Conservation (phyloP, 23 tunicate genomes). For the Oikopleura vanhoeffeni region DNA sequence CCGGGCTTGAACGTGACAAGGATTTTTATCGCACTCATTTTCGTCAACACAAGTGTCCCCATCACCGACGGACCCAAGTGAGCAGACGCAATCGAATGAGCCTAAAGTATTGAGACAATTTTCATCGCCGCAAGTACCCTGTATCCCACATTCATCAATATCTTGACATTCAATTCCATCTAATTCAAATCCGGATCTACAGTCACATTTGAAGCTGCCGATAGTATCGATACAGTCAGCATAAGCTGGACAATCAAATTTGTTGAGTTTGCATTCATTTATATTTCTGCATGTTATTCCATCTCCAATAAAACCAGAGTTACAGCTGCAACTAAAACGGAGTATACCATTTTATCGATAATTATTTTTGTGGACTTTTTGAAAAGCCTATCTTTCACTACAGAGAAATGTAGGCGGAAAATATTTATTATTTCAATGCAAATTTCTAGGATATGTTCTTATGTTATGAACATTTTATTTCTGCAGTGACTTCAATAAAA, state of each 20-base stretch:
- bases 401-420: too few species aligned
- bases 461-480: too few species aligned
- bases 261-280: background rate
- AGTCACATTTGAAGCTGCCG: background rate
- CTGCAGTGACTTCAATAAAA: too few species aligned
- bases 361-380: too few species aligned
- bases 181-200: background rate
- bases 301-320: conserved; percentile 26
- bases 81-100: background rate
- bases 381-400: too few species aligned
- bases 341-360: too few species aligned
- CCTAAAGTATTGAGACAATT: background rate
- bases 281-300: background rate
- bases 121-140: background rate
- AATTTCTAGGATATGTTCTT: too few species aligned
- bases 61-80: background rate
- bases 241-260: background rate
- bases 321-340: conserved; percentile 21
- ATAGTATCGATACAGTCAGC: background rate
- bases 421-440: too few species aligned
- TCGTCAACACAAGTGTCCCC: background rate
- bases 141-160: background rate
- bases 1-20: background rate
- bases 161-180: background rate
- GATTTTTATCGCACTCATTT: background rate